phyloP scores from a whole-genome alignment of 2,797 vertebrate species.

The Poliocrania exsul region DNA sequence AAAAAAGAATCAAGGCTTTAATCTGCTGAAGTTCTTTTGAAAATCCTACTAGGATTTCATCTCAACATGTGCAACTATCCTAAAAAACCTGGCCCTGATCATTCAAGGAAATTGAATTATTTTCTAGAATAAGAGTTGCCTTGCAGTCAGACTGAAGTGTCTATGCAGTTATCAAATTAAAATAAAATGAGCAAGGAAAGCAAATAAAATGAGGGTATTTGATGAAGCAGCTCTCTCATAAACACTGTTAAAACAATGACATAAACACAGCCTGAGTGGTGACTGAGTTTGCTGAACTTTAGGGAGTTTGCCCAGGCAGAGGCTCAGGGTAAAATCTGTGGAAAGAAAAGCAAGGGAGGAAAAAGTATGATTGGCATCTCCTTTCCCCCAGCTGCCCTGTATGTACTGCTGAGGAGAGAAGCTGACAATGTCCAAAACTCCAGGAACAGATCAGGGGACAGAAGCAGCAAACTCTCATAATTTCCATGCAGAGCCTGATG shows the following conservation, averaged over 20 bases:
- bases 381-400: not conserved
- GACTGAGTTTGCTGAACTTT: not conserved
- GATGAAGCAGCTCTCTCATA: slow-evolving; percentile 14
- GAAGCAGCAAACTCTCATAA: not conserved
- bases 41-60: slow-evolving; percentile 3
- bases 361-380: not conserved
- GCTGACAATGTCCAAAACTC: not conserved
- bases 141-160: not conserved
- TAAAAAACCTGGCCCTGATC: not conserved
- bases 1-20: slow-evolving; percentile 8
- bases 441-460: not conserved
- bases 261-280: not conserved
- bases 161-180: slow-evolving; percentile 18
- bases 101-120: slow-evolving; percentile 17
- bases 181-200: slow-evolving; percentile 4
- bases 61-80: not conserved
- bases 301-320: not conserved
- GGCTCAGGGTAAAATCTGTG: not conserved
- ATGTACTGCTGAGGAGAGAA: not conserved
- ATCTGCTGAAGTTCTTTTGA: not conserved
- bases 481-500: not conserved
- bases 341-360: not conserved
- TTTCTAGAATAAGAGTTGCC: not conserved
- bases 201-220: slow-evolving; percentile 26
- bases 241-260: not conserved